Evolutionary conservation across 2,888 invertebrate genomes (phyloP), one percentile per base, ranked within the genome.

Genomic region (Himalopsyche kuldschensis): DNA sequence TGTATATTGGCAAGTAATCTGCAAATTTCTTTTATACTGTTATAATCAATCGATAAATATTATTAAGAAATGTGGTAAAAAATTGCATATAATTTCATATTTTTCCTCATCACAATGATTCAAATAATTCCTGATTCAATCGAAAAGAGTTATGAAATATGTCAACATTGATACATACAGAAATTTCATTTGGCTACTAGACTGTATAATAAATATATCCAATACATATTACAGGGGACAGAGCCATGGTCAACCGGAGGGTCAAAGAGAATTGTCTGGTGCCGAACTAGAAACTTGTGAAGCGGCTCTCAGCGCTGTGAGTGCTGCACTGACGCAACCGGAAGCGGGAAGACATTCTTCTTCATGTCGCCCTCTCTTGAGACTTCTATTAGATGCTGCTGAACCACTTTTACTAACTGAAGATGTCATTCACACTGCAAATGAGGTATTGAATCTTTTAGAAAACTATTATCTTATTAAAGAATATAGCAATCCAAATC

Each of bases 281-380:
- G 85, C 87, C 0, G 90, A 90, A 8, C 87, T 91, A 46, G 92
- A 92, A 86, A 90, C 91, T 82, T 91, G 92, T 87, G 92, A 92
- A 87, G 90, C 91, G 84, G 90, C 91, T 81, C 88, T 92, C 84
- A 86, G 88, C 46, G 90, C 89, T 2, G 89, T 90, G 84, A 90
- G 91, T 0, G 90, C 90, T 46, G 91, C 91, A 27, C 90, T 89
- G 76, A 89, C 89, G 10, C 87, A 89, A 48, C 88, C 89, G n/a
- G 89, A 88, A 79, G 88, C 90, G 4, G 86, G 88, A 82, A 88
- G 88, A 4, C 87, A 89, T 86, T 88, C 89, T 24, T 86, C 79
- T 35, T 88, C 91, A 2, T 91, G 90, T 80, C 87, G 90, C 63
- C 88, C 89, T 84, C 88, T 91, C 79, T 85, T 91, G 1, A 87